Conservation (phyloP, 2,113 vertebrate genomes). For the Rhizomys pruinosus region DNA sequence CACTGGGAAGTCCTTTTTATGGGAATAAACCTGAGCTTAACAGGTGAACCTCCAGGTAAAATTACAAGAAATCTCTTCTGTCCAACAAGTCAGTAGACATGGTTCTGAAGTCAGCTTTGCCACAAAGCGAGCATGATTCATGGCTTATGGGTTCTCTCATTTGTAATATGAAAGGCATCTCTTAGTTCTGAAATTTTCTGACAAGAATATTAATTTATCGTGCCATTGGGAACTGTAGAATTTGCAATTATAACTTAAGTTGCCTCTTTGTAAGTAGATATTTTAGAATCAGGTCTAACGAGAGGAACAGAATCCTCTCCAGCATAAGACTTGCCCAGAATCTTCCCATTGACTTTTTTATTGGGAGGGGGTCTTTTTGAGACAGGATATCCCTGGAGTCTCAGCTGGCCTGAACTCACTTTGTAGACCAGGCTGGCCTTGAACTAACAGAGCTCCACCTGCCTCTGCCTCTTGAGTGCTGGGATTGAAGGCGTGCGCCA, state of each 20-base stretch:
- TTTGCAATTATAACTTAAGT: not conserved
- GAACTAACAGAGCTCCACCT: too few relatives aligned
- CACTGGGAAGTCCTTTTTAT: not conserved
- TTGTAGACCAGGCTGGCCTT: too few relatives aligned
- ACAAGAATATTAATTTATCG: constrained; percentile 46
- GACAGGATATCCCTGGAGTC: too few relatives aligned
- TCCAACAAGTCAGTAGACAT: not conserved
- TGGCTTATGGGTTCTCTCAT: not conserved
- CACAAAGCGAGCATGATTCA: not conserved
- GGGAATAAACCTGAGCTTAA: not conserved
- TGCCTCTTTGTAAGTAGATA: not conserved
- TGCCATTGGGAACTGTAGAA: not conserved
- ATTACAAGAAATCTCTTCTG: not conserved
- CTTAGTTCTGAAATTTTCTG: not conserved
- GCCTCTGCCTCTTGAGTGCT: too few relatives aligned
- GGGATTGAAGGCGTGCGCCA: too few relatives aligned
- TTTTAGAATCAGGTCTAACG: constrained; percentile 5
- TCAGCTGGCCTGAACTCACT: too few relatives aligned
- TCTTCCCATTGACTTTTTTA: not conserved
- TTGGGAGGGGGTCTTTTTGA: too few relatives aligned
- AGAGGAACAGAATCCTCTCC: not conserved
- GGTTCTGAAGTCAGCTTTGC: not conserved
- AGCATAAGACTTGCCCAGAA: not conserved
- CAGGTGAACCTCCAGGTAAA: not conserved
- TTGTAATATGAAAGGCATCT: not conserved